Base-by-base conservation (phyloP, 2,113 vertebrate species). In the Labeo rohita region DNA sequence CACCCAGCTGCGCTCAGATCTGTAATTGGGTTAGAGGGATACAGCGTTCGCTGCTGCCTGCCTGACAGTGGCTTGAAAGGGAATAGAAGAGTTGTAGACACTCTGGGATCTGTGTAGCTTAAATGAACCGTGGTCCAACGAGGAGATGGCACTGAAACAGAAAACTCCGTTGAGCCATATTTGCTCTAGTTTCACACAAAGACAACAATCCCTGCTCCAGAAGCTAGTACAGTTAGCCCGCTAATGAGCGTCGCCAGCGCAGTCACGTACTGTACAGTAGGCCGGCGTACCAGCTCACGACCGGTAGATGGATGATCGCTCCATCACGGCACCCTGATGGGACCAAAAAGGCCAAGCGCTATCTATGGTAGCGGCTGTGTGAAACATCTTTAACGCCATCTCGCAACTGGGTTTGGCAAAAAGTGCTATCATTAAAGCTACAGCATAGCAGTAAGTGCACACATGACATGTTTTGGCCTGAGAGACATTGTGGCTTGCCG, bases 391-490 rank as follows among this genome's bases (percentile, higher is more conserved):
- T 72, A 88, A 49, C n/a, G 36, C 75, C 23, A 74, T 81, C 6
- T 47, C 52, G 39, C 63, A 47, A 76, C 79, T 82, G 84, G 73
- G 50, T 61, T 75, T 56, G 50, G 74, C 39, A 45, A 65, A 78
- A 72, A 86, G 63, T 36, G 65, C 45, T 77, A 84, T 82, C 83
- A 80, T 85, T 88, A 85, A 90, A 90, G 87, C 52, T 54, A 28
- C 77, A 61, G 59, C 63, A 45, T 70, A 84, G 16, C 87, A 70
- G 87, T 82, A 34, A 80, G 87, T 50, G 59, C 8, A 73, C 54
- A 65, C 76, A 80, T 80, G 78, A 76, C 45, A 75, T 56, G 80
- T 47, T 77, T 54, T 75, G 78, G 77, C 47, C 16, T 28, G 43
- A 63, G 56, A 77, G 47, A 59, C 21, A 79, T 54, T 50, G 73